These are phyloP conservation scores for Platynereis dumerilii DNA, from an alignment of 2,888 invertebrate genomes.

Conservation along the genomic window DNA sequence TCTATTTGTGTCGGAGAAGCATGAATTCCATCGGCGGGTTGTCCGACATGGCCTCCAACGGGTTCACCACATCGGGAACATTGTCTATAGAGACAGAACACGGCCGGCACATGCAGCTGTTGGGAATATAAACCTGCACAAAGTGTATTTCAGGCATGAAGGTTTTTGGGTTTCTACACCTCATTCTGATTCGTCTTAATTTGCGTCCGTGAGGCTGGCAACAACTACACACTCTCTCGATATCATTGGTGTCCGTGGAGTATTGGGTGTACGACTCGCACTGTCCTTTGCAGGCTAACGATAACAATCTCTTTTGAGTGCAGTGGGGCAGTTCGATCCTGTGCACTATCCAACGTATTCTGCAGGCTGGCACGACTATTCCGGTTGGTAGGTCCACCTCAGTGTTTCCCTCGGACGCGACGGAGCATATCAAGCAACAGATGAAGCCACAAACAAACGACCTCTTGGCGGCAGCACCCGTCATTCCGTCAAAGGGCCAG, in stretches of 20 bases:
- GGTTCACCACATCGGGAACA: slow-evolving; percentile 25
- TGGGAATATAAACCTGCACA: slow-evolving; percentile 13
- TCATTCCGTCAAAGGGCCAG: too few species aligned
- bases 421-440: too few species aligned
- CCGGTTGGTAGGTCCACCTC: too few species aligned
- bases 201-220: slow-evolving; percentile 18
- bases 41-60: slow-evolving; percentile 4
- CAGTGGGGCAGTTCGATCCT: slow-evolving; percentile 12
- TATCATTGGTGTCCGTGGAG: slow-evolving; percentile 13
- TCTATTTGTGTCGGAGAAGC: too few species aligned
- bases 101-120: slow-evolving; percentile 24
- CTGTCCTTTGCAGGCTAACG: slow-evolving; percentile 18
- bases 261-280: slow-evolving; percentile 19
- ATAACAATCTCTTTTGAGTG: slow-evolving; percentile 14
- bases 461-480: too few species aligned
- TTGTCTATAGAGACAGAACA: slow-evolving; percentile 13
- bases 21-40: too few species aligned
- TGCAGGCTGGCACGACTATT: not conserved
- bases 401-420: too few species aligned
- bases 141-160: not conserved
- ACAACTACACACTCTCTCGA: slow-evolving; percentile 17
- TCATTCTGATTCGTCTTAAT: slow-evolving; percentile 13
- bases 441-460: too few species aligned
- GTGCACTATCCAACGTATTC: slow-evolving; percentile 22
- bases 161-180: slow-evolving; percentile 3